phyloP scores from a whole-genome alignment of 2,113 vertebrate species.

The Phrynosoma platyrhinos region DNA sequence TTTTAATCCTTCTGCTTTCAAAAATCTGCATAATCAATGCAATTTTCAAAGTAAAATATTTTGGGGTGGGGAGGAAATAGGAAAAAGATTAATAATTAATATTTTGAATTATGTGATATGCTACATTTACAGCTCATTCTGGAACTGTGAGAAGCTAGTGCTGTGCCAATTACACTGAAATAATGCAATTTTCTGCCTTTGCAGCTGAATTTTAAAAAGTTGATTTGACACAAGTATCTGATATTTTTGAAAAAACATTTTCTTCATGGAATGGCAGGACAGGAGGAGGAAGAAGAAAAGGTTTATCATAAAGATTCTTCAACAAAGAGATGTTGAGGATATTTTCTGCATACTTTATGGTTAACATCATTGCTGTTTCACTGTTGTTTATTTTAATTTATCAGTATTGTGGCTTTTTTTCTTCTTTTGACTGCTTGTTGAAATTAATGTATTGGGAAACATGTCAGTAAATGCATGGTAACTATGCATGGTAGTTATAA shows the following conservation, averaged over 20 bases:
- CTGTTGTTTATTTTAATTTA: neutral
- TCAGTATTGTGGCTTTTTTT: neutral
- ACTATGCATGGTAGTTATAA: neutral
- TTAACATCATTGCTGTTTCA: conserved; percentile 5
- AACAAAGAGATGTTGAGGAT: conserved; percentile 17
- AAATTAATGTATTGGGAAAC: conserved; percentile 6
- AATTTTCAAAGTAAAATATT: conserved; percentile 79
- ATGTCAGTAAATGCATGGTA: neutral
- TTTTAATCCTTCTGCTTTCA: conserved; percentile 82
- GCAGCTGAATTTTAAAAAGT: conserved; percentile 37
- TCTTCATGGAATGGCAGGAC: conserved; percentile 31
- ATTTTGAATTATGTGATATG: conserved; percentile 76
- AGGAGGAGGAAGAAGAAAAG: conserved; percentile 44
- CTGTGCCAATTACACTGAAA: conserved; percentile 81
- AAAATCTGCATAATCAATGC: conserved; percentile 78
- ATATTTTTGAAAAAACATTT: conserved; percentile 33
- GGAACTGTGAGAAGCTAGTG: conserved; percentile 84
- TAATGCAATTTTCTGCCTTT: conserved; percentile 40
- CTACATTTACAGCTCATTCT: conserved; percentile 78
- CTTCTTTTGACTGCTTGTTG: conserved; percentile 19
- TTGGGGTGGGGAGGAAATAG: conserved; percentile 67
- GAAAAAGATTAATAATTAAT: conserved; percentile 75
- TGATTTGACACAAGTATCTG: conserved; percentile 19
- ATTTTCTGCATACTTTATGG: conserved; percentile 10
- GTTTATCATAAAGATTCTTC: conserved; percentile 46